These are phyloP conservation scores for Ostrea denselamellosa DNA, from an alignment of 1,140 invertebrate species.

Conservation along the genomic window DNA sequence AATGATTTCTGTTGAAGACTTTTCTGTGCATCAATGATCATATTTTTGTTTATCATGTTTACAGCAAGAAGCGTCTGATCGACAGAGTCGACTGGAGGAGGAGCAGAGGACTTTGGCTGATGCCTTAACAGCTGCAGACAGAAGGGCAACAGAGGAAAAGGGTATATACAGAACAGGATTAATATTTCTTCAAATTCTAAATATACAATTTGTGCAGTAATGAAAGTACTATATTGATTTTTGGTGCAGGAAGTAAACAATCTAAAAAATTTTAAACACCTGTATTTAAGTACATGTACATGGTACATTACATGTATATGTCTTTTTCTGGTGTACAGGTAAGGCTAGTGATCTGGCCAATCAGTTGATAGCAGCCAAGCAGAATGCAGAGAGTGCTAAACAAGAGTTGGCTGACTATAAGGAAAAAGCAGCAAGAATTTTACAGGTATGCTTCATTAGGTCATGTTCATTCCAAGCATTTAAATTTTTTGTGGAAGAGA, in stretches of 20 bases:
- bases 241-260: background rate
- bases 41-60: conserved; percentile 48
- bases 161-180: conserved; percentile 61
- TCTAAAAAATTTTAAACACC: no score
- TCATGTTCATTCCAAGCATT: no score
- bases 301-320: no score
- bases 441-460: conserved; percentile 78
- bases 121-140: conserved; percentile 77
- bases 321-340: conserved; percentile 56
- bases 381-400: conserved; percentile 73
- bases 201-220: background rate
- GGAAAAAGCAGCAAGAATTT: conserved; percentile 85
- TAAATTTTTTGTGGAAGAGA: no score
- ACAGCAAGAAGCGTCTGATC: conserved; percentile 74
- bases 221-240: background rate
- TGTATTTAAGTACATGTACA: no score
- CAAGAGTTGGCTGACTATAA: conserved; percentile 81
- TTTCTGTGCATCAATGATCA: background rate
- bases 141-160: conserved; percentile 86
- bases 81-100: conserved; percentile 73
- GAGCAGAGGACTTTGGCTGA: conserved; percentile 77
- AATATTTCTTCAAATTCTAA: background rate
- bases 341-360: conserved; percentile 66
- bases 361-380: conserved; percentile 75
- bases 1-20: no score